phyloP scores from a whole-genome alignment of 2,888 invertebrate genomes.

The Coremacera marginata region DNA sequence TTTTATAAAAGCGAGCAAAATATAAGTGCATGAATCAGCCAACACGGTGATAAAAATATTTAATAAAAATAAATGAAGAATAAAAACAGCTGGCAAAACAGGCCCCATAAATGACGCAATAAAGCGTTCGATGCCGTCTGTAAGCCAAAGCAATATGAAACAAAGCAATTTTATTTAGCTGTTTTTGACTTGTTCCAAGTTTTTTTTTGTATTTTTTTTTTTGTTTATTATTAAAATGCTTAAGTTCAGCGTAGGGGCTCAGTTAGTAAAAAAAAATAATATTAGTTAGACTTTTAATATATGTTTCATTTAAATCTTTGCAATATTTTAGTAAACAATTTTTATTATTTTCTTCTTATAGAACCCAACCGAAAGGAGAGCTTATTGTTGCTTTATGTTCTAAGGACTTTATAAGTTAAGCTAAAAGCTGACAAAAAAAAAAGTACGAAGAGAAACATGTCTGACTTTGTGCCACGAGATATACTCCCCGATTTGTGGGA shows the following conservation, averaged over 20 bases:
- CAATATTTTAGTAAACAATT: neutral
- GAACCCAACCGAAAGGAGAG: constrained; percentile 28
- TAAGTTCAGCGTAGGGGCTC: neutral
- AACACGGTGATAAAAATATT: too few relatives aligned
- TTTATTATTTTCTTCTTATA: constrained; percentile 11
- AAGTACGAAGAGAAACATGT: constrained; percentile 55
- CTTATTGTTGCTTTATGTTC: constrained; percentile 20
- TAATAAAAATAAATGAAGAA: too few relatives aligned
- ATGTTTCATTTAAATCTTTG: neutral
- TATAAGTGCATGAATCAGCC: too few relatives aligned
- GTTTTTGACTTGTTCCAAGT: too few relatives aligned
- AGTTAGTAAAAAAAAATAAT: neutral
- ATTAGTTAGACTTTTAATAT: neutral
- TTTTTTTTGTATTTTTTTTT: too few relatives aligned
- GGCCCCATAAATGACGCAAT: too few relatives aligned
- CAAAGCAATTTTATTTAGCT: too few relatives aligned
- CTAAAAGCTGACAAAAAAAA: neutral
- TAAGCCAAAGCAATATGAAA: too few relatives aligned
- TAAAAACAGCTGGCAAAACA: too few relatives aligned
- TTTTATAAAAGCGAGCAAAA: too few relatives aligned
- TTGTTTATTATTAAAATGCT: neutral
- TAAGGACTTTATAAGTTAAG: neutral
- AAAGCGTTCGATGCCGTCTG: too few relatives aligned
- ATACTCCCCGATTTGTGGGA: constrained; percentile 74
- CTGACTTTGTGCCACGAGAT: constrained; percentile 69